phyloP scores from a whole-genome alignment of 2,888 invertebrate species.

The Xanthia icteritia region DNA sequence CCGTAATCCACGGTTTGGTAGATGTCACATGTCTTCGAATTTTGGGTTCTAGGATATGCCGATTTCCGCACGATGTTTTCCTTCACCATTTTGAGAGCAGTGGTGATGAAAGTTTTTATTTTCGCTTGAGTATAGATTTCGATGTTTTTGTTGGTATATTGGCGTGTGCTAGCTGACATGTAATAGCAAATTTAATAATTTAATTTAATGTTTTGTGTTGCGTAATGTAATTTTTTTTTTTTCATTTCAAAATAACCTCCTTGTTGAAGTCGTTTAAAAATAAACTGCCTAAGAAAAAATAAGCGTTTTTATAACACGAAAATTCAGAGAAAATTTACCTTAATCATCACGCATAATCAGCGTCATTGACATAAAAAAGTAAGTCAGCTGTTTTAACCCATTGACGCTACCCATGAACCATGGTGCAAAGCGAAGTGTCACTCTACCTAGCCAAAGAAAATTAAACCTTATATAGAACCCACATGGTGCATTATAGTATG shows the following conservation, averaged over 20 bases:
- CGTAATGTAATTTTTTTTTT: no score
- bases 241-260: neutral
- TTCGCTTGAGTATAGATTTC: no score
- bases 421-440: slow-evolving; percentile 52
- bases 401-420: slow-evolving; percentile 34
- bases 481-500: slow-evolving; percentile 19
- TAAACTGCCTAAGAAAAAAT: neutral
- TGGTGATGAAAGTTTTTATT: no score
- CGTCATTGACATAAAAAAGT: slow-evolving; percentile 48
- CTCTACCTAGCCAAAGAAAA: slow-evolving; percentile 39
- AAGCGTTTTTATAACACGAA: neutral
- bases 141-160: no score
- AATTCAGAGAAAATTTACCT: slow-evolving; percentile 19
- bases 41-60: no score
- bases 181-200: no score
- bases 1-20: no score
- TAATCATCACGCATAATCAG: slow-evolving; percentile 20
- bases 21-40: no score
- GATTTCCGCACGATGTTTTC: no score
- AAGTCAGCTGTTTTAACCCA: slow-evolving; percentile 48
- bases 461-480: neutral
- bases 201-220: no score
- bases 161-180: no score
- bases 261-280: neutral
- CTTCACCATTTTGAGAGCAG: no score